Evolutionary conservation across 2,113 vertebrate species (phyloP), one percentile per base, ranked within the genome.

Genomic region (Fregata magnificens): DNA sequence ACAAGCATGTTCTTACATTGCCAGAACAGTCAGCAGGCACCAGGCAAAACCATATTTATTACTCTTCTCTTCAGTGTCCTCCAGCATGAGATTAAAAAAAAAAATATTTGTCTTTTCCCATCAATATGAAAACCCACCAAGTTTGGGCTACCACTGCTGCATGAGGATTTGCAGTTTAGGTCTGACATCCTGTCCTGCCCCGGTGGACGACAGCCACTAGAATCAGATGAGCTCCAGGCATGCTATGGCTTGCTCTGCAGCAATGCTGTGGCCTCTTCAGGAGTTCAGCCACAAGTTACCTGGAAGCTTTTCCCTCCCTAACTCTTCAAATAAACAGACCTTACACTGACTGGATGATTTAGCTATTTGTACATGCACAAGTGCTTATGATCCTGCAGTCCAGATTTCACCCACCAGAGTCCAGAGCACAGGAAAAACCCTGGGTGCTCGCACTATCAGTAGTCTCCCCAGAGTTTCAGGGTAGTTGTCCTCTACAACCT

Each of bases 401-500:
- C 36, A 26, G 16, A 11, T 66, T 29, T 49, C 65, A 97, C 98
- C 84, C 49, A 99, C 99, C 98, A 99, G 97, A 5, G 99, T 99
- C 99, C 99, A 99, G 53, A 99, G 98, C 66, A 99, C 99, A 0
- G 99, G 99, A 69, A 99, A 99, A 38, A 99, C 98, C 0, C 99
- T 96, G 9, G 99, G 99, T 1, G 99, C 99, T 6, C 98, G 94
- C 58, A 99, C 98, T 0, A 99, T 99, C 81, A 99, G 86, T 31
- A 99, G 97, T 26, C 98, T 97, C 36, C 99, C 99, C 95, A 99
- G 96, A 2, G 99, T 99, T 90, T 99, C 99, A 0, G 99, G 99
- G 91, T 99, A 99, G 76, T 99, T 99, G 96, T 98, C 98, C 88
- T 99, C 99, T 9, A 99, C 98, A 63, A 99, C 99, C 91, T 99